phyloP scores from a whole-genome alignment of 2,113 vertebrate genomes.

The Melanerpes formicivorus region DNA sequence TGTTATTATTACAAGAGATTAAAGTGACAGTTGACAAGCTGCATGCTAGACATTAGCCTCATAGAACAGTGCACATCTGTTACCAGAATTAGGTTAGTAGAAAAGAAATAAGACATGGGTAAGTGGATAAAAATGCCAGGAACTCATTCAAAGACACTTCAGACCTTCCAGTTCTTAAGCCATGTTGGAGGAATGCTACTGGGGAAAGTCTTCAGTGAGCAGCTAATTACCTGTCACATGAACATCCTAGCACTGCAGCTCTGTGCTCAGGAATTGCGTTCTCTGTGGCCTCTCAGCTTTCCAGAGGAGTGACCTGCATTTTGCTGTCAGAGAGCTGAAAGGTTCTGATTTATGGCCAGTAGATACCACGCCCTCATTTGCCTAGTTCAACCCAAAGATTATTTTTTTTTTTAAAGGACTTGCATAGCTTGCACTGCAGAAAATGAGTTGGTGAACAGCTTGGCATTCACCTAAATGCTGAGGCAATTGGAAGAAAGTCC shows the following conservation, averaged over 20 bases:
- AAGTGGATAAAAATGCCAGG: not conserved
- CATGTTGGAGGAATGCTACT: not conserved
- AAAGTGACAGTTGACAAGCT: not conserved
- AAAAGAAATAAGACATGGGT: not conserved
- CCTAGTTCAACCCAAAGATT: not conserved
- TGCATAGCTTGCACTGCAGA: not conserved
- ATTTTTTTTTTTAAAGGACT: not conserved
- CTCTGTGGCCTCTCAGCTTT: not conserved
- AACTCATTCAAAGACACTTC: not conserved
- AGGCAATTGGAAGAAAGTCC: not conserved
- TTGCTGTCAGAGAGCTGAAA: not conserved
- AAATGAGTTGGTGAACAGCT: not conserved
- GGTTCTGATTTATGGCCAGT: not conserved
- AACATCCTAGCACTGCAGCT: not conserved
- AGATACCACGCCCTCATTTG: not conserved
- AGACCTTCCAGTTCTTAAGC: not conserved
- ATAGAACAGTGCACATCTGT: not conserved
- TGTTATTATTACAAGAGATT: constrained; percentile 13
- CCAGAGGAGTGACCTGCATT: not conserved
- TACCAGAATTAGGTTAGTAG: not conserved
- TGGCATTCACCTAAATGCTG: not conserved
- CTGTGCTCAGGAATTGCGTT: not conserved
- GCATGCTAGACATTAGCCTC: not conserved
- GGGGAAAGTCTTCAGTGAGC: not conserved
- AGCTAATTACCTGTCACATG: not conserved